Evolutionary conservation across 2,888 invertebrate genomes (phyloP).

Genomic region (Eristalinus aeneus): DNA sequence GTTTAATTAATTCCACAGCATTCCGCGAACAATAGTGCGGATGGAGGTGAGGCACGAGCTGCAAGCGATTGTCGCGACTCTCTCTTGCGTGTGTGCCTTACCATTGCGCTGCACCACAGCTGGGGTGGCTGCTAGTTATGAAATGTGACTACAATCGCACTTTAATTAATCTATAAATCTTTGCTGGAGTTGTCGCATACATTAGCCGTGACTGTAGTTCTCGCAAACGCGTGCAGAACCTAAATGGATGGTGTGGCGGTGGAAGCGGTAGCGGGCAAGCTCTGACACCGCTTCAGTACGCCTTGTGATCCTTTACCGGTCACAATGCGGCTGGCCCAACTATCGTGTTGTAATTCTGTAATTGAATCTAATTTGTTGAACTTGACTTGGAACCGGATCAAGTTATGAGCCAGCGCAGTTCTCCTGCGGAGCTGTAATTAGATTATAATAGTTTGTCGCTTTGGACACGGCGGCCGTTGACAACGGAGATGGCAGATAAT

Average conservation of each 20-base stretch:
- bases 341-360: constrained; percentile 59
- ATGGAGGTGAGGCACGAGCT: constrained; percentile 20
- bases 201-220: constrained; percentile 63
- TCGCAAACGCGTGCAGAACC: constrained; percentile 56
- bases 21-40: constrained; percentile 47
- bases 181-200: constrained; percentile 57
- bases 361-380: constrained; percentile 67
- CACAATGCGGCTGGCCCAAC: neutral
- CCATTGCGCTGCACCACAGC: constrained; percentile 53
- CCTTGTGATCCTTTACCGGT: constrained; percentile 10
- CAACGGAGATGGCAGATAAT: constrained; percentile 54
- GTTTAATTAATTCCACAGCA: constrained; percentile 63
- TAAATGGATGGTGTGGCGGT: neutral
- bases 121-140: constrained; percentile 46
- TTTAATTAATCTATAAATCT: constrained; percentile 70
- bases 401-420: constrained; percentile 1
- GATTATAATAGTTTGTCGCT: constrained; percentile 56
- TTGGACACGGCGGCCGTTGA: constrained; percentile 43
- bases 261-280: neutral
- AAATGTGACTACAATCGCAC: constrained; percentile 55
- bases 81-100: constrained; percentile 43
- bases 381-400: constrained; percentile 60
- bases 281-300: neutral
- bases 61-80: neutral
- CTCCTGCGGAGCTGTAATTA: constrained; percentile 37